Conservation (phyloP, 2,113 vertebrate genomes). For the Addax nasomaculatus region DNA sequence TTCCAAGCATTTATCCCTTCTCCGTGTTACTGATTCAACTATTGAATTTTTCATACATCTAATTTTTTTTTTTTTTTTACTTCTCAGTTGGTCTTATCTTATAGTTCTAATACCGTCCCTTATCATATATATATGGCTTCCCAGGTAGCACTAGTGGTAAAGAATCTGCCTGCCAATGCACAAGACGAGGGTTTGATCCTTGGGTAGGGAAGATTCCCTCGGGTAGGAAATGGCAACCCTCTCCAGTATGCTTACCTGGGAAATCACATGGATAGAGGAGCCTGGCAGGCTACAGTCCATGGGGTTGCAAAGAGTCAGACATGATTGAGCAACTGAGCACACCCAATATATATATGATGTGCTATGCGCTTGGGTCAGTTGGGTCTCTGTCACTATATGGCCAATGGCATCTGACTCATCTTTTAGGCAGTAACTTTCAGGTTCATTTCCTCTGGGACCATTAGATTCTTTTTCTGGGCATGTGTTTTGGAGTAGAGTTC, state of each 20-base stretch:
- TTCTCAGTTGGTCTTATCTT: background rate
- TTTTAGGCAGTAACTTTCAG: background rate
- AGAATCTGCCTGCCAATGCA: background rate
- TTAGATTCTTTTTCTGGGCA: background rate
- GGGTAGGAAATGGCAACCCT: background rate
- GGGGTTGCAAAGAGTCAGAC: background rate
- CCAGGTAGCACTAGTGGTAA: background rate
- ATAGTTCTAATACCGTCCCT: background rate
- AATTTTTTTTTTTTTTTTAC: background rate
- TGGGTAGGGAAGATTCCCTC: background rate
- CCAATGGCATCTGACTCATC: background rate
- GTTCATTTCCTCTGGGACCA: background rate
- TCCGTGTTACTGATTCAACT: background rate
- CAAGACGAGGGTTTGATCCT: background rate
- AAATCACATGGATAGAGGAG: background rate
- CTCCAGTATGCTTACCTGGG: background rate
- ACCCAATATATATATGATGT: background rate
- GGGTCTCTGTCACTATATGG: background rate
- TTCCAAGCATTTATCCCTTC: background rate
- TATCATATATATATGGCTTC: background rate
- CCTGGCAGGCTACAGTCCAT: background rate
- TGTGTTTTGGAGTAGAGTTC: background rate
- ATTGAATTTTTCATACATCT: background rate
- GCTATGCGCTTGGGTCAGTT: accelerated
- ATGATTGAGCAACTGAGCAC: background rate